These are phyloP conservation scores for Falco naumanni DNA, from an alignment of 2,797 vertebrate species.

Conservation along the genomic window DNA sequence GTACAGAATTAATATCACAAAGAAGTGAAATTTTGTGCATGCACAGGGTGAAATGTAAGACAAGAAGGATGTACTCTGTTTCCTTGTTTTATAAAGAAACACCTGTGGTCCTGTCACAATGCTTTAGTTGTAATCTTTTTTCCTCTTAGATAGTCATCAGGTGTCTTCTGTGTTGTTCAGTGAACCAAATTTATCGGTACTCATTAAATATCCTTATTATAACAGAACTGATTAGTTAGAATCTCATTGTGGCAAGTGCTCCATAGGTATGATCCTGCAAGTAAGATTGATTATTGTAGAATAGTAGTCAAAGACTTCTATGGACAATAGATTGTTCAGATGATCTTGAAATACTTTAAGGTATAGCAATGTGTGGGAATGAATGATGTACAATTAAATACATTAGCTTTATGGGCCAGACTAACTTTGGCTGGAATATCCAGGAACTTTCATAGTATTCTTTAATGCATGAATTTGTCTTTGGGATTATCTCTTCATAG, in stretches of 20 bases:
- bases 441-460: not conserved
- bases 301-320: not conserved
- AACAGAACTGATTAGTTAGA: not conserved
- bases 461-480: not conserved
- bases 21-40: not conserved
- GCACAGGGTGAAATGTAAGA: not conserved
- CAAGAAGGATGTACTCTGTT: not conserved
- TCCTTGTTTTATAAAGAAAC: not conserved
- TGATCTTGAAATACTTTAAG: not conserved
- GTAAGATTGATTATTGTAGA: not conserved
- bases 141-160: not conserved
- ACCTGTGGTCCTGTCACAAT: not conserved
- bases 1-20: not conserved
- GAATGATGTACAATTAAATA: not conserved
- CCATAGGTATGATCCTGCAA: not conserved
- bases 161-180: not conserved
- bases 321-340: not conserved
- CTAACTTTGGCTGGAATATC: not conserved
- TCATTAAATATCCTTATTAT: not conserved
- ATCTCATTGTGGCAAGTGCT: not conserved
- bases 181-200: not conserved
- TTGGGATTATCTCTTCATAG: not conserved
- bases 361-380: not conserved
- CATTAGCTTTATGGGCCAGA: not conserved
- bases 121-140: not conserved